Percentiles rank a stretch among this genome's conserved stretches.
Conservation (phyloP, 2,888 invertebrate species). For the Dromius quadrimaculatus region DNA sequence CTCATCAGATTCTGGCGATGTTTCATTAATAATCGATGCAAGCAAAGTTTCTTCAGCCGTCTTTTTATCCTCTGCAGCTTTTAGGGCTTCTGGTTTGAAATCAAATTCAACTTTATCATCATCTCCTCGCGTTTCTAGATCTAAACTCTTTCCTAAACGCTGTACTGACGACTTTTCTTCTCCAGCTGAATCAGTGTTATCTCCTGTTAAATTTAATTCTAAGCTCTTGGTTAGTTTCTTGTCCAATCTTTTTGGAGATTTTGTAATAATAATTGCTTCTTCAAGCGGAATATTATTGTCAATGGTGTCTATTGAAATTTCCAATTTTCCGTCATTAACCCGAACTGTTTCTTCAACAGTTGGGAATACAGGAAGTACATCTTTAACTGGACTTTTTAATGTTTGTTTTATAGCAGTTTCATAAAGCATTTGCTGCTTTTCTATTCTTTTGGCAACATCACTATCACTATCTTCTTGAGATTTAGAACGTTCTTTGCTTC, state of each 20-base stretch:
- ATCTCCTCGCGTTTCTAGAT: slow-evolving; percentile 63
- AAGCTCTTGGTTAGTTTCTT: slow-evolving; percentile 66
- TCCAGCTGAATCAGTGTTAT: slow-evolving; percentile 65
- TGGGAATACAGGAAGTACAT: slow-evolving; percentile 78
- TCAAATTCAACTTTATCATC: slow-evolving; percentile 62
- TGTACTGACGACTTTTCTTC: slow-evolving; percentile 59
- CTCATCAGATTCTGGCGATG: slow-evolving; percentile 66
- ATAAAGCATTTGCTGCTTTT: slow-evolving; percentile 80
- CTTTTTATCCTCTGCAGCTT: slow-evolving; percentile 47
- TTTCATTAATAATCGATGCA: slow-evolving; percentile 59
- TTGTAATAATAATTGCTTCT: slow-evolving; percentile 81
- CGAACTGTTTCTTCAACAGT: slow-evolving; percentile 80
- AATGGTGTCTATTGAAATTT: slow-evolving; percentile 77
- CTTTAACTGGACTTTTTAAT: slow-evolving; percentile 79
- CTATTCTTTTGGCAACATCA: slow-evolving; percentile 79
- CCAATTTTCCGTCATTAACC: slow-evolving; percentile 80
- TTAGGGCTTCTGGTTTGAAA: slow-evolving; percentile 61
- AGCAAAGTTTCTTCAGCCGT: slow-evolving; percentile 46
- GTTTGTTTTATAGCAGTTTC: slow-evolving; percentile 82
- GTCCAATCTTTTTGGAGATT: slow-evolving; percentile 79
- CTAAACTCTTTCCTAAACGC: slow-evolving; percentile 65
- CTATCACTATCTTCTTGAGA: slow-evolving; percentile 81
- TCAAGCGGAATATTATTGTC: slow-evolving; percentile 67
- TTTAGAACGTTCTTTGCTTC: slow-evolving; percentile 76
- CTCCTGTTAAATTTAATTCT: slow-evolving; percentile 77